Evolutionary conservation across 1,140 invertebrate genomes (phyloP).

Genomic region (Lucilia sericata): DNA sequence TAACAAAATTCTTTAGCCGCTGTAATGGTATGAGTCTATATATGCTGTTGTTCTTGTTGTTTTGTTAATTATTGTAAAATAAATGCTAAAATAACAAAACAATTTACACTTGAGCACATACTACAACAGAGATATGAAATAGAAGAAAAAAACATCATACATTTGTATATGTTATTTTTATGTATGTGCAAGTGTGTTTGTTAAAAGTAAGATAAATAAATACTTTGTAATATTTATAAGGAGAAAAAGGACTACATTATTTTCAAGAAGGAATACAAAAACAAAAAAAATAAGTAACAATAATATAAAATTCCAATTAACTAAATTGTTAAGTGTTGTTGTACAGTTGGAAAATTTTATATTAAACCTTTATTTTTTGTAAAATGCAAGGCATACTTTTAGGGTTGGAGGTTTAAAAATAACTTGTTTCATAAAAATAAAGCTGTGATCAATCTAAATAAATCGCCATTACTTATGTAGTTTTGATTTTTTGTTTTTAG

Average conservation of each 20-base stretch:
- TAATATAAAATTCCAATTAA: constrained; percentile 8
- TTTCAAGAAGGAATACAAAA: no score
- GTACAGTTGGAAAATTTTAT: no score
- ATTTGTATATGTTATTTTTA: not conserved
- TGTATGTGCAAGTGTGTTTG: not conserved
- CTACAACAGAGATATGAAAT: not conserved
- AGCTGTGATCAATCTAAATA: no score
- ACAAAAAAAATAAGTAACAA: not conserved
- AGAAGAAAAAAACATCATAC: not conserved
- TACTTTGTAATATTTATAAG: not conserved
- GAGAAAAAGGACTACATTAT: not conserved
- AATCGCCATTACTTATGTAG: no score
- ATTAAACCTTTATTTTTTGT: no score
- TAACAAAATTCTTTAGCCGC: not conserved
- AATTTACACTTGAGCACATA: constrained; percentile 4
- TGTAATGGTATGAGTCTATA: not conserved
- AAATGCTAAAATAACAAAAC: constrained; percentile 5
- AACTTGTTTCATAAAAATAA: no score
- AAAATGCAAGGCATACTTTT: no score
- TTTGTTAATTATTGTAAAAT: constrained; percentile 7
- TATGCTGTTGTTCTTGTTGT: not conserved
- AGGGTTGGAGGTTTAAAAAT: no score
- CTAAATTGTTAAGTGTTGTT: not conserved
- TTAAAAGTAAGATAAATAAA: not conserved
- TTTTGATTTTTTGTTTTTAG: no score